Percentiles rank a stretch among this genome's conserved stretches.
Evolutionary conservation across 2,797 vertebrate genomes (phyloP).

Genomic region (Rhinophrynus dorsalis): DNA sequence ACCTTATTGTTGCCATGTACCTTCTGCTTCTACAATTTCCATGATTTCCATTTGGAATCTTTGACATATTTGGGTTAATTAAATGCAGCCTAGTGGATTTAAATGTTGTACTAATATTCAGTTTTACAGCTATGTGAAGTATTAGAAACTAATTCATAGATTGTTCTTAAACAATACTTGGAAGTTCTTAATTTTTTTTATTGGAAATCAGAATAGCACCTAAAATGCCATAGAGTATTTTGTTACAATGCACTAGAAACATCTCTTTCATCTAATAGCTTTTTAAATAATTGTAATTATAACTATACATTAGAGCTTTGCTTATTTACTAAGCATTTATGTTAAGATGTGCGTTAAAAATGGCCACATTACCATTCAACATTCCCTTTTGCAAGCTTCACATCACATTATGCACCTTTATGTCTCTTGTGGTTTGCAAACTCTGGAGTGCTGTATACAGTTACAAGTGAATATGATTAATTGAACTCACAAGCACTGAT

Average conservation of each 20-base stretch:
- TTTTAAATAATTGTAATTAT: too few relatives aligned
- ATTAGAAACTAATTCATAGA: too few relatives aligned
- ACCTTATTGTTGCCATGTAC: constrained; percentile 36
- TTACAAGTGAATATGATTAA: constrained; percentile 30
- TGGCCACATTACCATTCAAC: background rate
- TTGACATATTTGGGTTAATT: constrained; percentile 24
- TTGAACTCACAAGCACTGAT: constrained; percentile 21
- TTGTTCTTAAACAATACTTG: too few relatives aligned
- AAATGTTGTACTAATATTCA: too few relatives aligned
- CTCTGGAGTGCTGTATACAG: background rate
- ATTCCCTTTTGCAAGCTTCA: background rate
- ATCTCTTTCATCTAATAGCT: too few relatives aligned
- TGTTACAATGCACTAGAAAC: too few relatives aligned
- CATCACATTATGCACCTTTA: background rate
- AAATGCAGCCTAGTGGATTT: too few relatives aligned
- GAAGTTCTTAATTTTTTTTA: too few relatives aligned
- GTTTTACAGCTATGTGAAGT: too few relatives aligned
- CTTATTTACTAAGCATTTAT: background rate
- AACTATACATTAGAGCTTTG: too few relatives aligned
- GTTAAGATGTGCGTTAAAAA: background rate
- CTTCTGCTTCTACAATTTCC: constrained; percentile 48
- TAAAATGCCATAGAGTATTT: too few relatives aligned
- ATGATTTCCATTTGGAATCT: constrained; percentile 54
- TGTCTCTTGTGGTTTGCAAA: constrained; percentile 18
- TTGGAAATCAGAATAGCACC: too few relatives aligned